Percentiles rank a stretch among this genome's conserved stretches.
phyloP scores from a whole-genome alignment of 2,797 vertebrate species.

The Heliangelus exortis region DNA sequence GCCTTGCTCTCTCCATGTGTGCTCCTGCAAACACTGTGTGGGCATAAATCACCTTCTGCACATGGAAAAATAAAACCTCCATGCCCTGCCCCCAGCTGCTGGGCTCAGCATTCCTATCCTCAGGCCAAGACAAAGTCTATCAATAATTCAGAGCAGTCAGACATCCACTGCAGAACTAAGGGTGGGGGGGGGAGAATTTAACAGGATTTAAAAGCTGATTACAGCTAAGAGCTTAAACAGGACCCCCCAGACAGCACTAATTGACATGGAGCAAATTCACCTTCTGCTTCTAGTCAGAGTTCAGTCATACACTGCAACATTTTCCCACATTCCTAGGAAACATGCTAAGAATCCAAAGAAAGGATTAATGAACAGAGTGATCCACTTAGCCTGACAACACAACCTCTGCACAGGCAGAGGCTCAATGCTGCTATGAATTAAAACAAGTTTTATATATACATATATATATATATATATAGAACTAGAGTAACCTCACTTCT shows the following conservation, averaged over 20 bases:
- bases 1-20: rapidly evolving
- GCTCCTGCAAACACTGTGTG: neutral
- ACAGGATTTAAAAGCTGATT: neutral
- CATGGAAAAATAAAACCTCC: neutral
- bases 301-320: neutral
- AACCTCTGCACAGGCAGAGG: neutral
- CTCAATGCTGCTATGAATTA: neutral
- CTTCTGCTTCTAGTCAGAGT: neutral
- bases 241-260: neutral
- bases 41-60: neutral
- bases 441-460: neutral
- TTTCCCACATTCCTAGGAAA: neutral
- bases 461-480: neutral
- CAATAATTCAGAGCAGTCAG: slow-evolving; percentile 43
- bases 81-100: neutral
- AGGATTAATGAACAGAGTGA: neutral
- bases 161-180: neutral
- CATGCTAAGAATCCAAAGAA: neutral
- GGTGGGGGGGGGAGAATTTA: neutral
- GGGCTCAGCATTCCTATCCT: neutral
- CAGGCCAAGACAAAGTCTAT: slow-evolving; percentile 8
- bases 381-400: neutral
- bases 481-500: slow-evolving; percentile 85
- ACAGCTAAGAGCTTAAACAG: neutral
- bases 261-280: neutral